Evolutionary conservation across 2,113 vertebrate species (phyloP), one percentile per base, ranked within the genome.

Genomic region (Dunckerocampus dactyliophorus): DNA sequence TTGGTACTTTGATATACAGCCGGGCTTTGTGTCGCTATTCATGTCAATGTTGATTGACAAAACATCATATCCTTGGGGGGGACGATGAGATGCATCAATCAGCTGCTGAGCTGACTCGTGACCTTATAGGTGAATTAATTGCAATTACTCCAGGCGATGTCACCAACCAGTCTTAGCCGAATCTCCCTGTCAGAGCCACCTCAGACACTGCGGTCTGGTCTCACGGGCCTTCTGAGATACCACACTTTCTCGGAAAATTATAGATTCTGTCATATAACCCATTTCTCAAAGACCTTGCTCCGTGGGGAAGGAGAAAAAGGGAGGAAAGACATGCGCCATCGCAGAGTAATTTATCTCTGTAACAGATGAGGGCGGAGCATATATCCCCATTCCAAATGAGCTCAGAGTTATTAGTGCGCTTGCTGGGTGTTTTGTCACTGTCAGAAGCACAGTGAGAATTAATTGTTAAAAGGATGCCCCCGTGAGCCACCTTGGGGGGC

Each of bases 351-450:
- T 84, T 91, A 77, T 77, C 76, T 73, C 63, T 43, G 78, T 60
- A 78, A 85, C 87, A 76, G 61, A 85, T 69, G 39, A 59, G 53
- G 59, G 69, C 73, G 70, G 53, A 79, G 85, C 75, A 83, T 82
- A 84, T 82, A 87, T 91, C 93, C 88, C 73, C 65, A 88, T 92
- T 89, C 88, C 56, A 82, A 92, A 89, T 88, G 82, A 74, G 81
- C 89, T 87, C 76, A 67, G 85, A 87, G 78, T 90, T 92, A 88
- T 89, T 92, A 88, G 73, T 88, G 69, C 46, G 47, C 88, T 83
- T 43, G 76, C 75, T 37, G 58, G 51, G 58, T 86, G 86, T 91
- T 95, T 91, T 92, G 88, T 95, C 92, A 90, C 74, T 89, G 88
- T 88, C 90, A 92, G 88, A 89, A 83, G 75, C 67, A 82, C 79